These are phyloP conservation scores for Amphiprion ocellaris DNA, from an alignment of 2,113 vertebrate species.

Conservation along the genomic window DNA sequence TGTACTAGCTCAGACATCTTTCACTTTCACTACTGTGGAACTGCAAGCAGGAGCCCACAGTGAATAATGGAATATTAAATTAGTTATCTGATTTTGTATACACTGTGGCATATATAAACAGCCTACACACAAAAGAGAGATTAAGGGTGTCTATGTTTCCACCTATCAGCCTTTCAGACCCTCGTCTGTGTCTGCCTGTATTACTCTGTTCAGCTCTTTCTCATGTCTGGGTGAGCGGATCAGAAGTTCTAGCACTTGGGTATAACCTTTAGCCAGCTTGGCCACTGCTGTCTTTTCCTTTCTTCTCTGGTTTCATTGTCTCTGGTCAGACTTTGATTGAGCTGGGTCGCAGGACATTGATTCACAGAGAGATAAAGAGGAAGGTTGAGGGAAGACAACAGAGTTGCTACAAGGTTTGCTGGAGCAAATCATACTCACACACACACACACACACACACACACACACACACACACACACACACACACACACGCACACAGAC, in stretches of 20 bases:
- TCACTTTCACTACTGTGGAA: neutral
- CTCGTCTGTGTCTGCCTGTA: conserved; percentile 1
- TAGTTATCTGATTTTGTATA: neutral
- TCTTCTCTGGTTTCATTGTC: conserved; percentile 49
- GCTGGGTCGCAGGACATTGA: conserved; percentile 36
- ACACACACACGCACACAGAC: neutral
- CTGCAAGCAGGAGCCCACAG: neutral
- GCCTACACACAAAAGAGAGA: neutral
- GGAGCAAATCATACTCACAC: conserved; percentile 1
- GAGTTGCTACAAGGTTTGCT: conserved; percentile 15
- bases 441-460: neutral
- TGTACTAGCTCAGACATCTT: neutral
- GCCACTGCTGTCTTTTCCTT: conserved; percentile 15
- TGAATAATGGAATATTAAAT: conserved; percentile 18
- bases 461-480: neutral
- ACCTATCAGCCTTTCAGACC: neutral
- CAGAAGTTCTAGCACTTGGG: conserved; percentile 21
- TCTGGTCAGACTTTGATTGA: conserved; percentile 47
- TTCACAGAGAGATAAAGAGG: conserved; percentile 36
- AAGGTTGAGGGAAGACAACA: conserved; percentile 6
- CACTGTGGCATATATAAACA: conserved; percentile 9
- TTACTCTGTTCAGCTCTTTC: conserved; percentile 5
- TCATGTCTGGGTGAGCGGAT: conserved; percentile 17
- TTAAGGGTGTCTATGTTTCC: conserved; percentile 12
- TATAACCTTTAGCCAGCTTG: conserved; percentile 43